These are phyloP conservation scores for Heterodera schachtii DNA, from an alignment of 1,140 invertebrate species.

Conservation along the genomic window DNA sequence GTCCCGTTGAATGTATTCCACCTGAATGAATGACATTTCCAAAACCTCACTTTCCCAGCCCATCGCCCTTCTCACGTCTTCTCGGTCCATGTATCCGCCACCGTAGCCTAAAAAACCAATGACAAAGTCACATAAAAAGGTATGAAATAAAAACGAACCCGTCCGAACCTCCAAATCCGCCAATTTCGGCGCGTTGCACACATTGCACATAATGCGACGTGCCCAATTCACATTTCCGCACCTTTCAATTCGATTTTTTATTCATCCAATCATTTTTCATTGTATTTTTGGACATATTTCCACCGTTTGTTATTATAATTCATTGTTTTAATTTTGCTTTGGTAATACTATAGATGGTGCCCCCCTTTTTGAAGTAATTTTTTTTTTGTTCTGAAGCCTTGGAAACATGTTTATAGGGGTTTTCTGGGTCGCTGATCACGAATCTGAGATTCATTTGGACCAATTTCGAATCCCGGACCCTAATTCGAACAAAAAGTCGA, in stretches of 20 bases:
- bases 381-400: no score
- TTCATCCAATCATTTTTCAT: no score
- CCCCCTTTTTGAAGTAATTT: no score
- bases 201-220: constrained; percentile 89
- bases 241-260: constrained; percentile 65
- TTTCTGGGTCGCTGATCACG: no score
- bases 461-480: no score
- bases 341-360: no score
- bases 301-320: no score
- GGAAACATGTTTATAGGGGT: no score
- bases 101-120: constrained; percentile 62
- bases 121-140: not conserved
- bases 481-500: no score
- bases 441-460: no score
- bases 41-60: constrained; percentile 1
- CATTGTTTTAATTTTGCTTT: no score
- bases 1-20: constrained; percentile 86
- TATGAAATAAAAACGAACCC: constrained; percentile 45
- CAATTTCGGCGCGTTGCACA: constrained; percentile 97
- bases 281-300: no score
- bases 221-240: constrained; percentile 99
- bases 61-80: not conserved
- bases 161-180: constrained; percentile 80
- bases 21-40: constrained; percentile 67
- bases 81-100: constrained; percentile 83